Percentiles rank a stretch among this genome's conserved stretches.
These are phyloP conservation scores for Dendrolimus punctatus DNA, from an alignment of 1,140 invertebrate species.

Conservation along the genomic window DNA sequence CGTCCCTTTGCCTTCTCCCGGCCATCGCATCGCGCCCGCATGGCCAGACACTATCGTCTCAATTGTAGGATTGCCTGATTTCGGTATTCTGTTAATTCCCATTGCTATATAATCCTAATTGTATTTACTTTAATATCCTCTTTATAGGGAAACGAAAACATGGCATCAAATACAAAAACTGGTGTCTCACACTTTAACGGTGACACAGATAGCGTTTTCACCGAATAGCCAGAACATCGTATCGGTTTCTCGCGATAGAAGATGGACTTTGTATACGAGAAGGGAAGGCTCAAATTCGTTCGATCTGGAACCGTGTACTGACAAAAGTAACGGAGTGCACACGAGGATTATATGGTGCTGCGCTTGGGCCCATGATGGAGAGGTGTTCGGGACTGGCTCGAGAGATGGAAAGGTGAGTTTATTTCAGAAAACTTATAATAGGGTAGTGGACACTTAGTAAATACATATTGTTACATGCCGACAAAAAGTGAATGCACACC, in stretches of 20 bases:
- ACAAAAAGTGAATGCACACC: too few relatives aligned
- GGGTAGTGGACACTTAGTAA: too few relatives aligned
- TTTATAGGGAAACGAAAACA: slow-evolving; percentile 79
- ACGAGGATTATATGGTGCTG: slow-evolving; percentile 96
- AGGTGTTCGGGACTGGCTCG: slow-evolving; percentile 91
- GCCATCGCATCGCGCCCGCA: too few relatives aligned
- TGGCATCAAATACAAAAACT: slow-evolving; percentile 87
- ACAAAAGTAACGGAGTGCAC: slow-evolving; percentile 85
- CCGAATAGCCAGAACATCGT: slow-evolving; percentile 85
- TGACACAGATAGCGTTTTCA: slow-evolving; percentile 94
- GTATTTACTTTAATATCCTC: background rate
- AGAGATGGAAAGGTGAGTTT: slow-evolving; percentile 87
- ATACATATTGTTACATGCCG: too few relatives aligned
- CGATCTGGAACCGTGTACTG: slow-evolving; percentile 71
- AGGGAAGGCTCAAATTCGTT: slow-evolving; percentile 55
- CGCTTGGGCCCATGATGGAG: slow-evolving; percentile 88
- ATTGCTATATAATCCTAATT: background rate
- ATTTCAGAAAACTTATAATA: background rate
- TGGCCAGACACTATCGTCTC: too few relatives aligned
- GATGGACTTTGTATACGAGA: slow-evolving; percentile 84
- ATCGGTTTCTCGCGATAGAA: slow-evolving; percentile 93
- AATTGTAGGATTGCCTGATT: too few relatives aligned
- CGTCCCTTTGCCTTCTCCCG: too few relatives aligned
- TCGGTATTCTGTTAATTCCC: too few relatives aligned
- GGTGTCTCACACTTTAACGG: slow-evolving; percentile 87